Evolutionary conservation across 2,113 vertebrate genomes (phyloP), one percentile per base, ranked within the genome.

Genomic region (Leptocoma aspasia): DNA sequence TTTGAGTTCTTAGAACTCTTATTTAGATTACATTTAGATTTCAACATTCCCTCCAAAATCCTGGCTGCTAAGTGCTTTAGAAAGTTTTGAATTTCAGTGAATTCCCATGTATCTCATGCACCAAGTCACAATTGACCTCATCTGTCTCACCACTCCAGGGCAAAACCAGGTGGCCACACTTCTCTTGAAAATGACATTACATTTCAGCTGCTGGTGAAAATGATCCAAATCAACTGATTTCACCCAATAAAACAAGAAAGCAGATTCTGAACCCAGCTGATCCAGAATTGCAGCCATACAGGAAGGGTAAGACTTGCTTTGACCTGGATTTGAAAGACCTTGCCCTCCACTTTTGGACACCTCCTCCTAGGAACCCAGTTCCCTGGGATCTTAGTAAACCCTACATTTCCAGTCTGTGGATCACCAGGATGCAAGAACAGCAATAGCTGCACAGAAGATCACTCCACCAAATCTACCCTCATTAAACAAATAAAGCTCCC

Each of bases 381-480:
- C n/a, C 41, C 26, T 0, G 1, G 31, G 28, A 28, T 22, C 10
- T 44, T 21, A 27, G 33, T 5, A 73, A 86, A 70, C 6, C 26
- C 23, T 10, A 0, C 41, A 52, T 23, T 54, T 81, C 47, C 64
- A 60, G 4, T 3, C 33, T 66, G 68, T 18, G 35, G 24, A 39
- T 54, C 52, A 33, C 33, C 44, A 71, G 52, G 27, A 23, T 15
- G 23, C 26, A 54, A 35, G 56, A 79, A 28, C 72, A 41, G 76
- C 3, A 0, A 19, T 0, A 45, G 47, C 24, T 0, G 0, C 12
- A 60, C 0, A 1, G 37, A 41, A 44, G 35, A 7, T 31, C 76
- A 50, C 35, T 61, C 52, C 57, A 33, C 50, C 47, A 57, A 57
- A 87, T 18, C 49, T 14, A 20, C 37, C n/a, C 61, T 87, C 31